Evolutionary conservation across 53 echinoderm and acorn worm species (phyloP).

Genomic region (Holothuria scabra): DNA sequence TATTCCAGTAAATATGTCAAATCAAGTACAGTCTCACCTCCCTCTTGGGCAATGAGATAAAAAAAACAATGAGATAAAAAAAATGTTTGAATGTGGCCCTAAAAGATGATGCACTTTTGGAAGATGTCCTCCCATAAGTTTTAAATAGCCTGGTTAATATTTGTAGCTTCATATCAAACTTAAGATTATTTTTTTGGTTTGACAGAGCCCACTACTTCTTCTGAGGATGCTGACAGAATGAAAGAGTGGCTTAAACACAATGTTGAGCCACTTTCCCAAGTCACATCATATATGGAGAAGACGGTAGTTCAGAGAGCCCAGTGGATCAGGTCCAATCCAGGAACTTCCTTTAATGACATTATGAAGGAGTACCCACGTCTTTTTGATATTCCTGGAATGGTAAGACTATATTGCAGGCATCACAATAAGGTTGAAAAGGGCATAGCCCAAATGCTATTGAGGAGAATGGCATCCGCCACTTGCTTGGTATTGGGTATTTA

Average conservation of each 20-base stretch:
- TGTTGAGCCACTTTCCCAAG: constrained; percentile 16
- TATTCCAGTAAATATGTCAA: too few species aligned
- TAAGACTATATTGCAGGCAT: constrained; percentile 13
- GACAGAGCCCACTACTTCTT: constrained; percentile 6
- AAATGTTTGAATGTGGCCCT: too few species aligned
- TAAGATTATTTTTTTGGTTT: neutral
- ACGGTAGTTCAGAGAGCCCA: constrained; percentile 17
- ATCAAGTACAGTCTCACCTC: too few species aligned
- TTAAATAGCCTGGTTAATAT: too few species aligned
- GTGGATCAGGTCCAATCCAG: constrained; percentile 12
- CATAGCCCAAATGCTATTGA: too few species aligned
- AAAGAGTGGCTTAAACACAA: constrained; percentile 40
- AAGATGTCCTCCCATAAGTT: too few species aligned
- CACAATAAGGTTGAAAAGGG: too few species aligned
- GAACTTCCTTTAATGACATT: constrained; percentile 1
- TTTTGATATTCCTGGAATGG: constrained; percentile 31
- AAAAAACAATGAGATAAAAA: too few species aligned
- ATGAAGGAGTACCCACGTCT: neutral
- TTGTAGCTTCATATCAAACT: neutral
- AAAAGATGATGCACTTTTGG: too few species aligned
- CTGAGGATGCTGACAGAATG: constrained; percentile 6
- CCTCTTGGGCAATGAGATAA: too few species aligned
- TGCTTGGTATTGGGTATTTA: too few species aligned
- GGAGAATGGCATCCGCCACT: too few species aligned
- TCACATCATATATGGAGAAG: neutral